Percentiles rank a stretch among this genome's conserved stretches.
These are phyloP conservation scores for Patella caerulea DNA, from an alignment of 2,888 invertebrate genomes.

Conservation along the genomic window DNA sequence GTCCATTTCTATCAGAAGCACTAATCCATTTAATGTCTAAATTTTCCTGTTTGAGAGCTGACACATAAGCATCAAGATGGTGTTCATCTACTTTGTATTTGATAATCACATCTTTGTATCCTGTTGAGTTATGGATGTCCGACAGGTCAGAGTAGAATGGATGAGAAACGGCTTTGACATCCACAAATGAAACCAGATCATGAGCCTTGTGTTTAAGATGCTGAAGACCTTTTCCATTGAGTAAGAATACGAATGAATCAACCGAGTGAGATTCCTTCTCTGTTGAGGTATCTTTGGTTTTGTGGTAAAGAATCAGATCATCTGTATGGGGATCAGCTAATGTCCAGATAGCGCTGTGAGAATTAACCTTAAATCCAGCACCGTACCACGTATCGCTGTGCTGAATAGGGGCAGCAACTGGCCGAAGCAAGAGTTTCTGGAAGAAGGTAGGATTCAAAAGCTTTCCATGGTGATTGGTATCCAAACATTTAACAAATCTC, in stretches of 20 bases:
- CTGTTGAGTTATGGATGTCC: conserved; percentile 45
- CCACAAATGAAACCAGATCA: conserved; percentile 25
- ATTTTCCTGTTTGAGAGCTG: conserved; percentile 52
- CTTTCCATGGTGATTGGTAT: conserved; percentile 40
- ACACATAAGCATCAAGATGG: conserved; percentile 55
- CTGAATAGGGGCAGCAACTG: conserved; percentile 30
- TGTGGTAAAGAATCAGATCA: conserved; percentile 57
- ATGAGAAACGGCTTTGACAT: conserved; percentile 37
- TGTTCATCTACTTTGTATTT: conserved; percentile 61
- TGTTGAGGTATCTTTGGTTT: conserved; percentile 30
- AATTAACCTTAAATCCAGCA: conserved; percentile 53
- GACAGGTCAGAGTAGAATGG: conserved; percentile 52
- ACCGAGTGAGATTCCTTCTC: conserved; percentile 17
- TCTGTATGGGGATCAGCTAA: conserved; percentile 54
- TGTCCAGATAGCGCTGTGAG: conserved; percentile 57
- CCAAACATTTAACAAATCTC: conserved; percentile 56
- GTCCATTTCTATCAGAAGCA: conserved; percentile 47
- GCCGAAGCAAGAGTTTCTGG: conserved; percentile 41
- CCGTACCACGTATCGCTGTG: conserved; percentile 50
- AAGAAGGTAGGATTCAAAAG: conserved; percentile 49
- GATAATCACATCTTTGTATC: conserved; percentile 42
- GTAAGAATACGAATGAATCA: conserved; percentile 53
- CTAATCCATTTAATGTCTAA: conserved; percentile 61
- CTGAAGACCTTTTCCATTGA: conserved; percentile 48
- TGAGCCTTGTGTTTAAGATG: conserved; percentile 50